Evolutionary conservation across 2,888 invertebrate species (phyloP).

Genomic region (Chrysolina haemoptera): DNA sequence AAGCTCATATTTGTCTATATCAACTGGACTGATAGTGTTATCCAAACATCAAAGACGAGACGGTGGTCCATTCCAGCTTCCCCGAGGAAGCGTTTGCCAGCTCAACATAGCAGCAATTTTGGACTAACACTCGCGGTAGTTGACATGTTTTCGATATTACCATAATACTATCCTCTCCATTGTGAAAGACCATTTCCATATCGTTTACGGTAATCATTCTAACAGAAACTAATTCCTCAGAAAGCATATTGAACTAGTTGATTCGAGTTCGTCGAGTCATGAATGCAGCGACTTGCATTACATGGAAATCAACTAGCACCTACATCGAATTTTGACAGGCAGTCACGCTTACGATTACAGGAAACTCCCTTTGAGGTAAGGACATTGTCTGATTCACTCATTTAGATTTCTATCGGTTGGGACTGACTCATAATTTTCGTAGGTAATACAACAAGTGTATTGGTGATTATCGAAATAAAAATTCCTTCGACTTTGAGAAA

Average conservation of each 20-base stretch:
- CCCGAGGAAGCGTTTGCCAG: no score
- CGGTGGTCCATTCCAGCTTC: no score
- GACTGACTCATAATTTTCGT: no score
- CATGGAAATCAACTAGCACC: neutral
- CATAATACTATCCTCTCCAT: neutral
- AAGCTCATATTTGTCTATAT: no score
- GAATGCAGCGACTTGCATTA: constrained; percentile 12
- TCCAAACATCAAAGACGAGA: no score
- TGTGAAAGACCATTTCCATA: neutral
- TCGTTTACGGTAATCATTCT: constrained; percentile 5
- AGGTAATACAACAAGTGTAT: no score
- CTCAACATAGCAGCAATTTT: neutral
- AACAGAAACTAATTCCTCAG: constrained; percentile 18
- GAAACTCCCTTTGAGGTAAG: constrained; percentile 12
- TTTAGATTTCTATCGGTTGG: constrained; percentile 4
- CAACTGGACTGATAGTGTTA: no score
- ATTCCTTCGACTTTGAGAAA: no score
- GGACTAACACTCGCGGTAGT: neutral
- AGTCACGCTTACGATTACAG: constrained; percentile 20
- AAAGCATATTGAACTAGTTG: constrained; percentile 22
- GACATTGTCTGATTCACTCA: neutral
- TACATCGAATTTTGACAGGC: constrained; percentile 12
- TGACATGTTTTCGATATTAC: neutral
- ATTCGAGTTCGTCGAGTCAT: constrained; percentile 4
- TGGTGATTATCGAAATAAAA: no score